These are phyloP conservation scores for Collichthys lucidus DNA, from an alignment of 2,113 vertebrate species.

Conservation along the genomic window DNA sequence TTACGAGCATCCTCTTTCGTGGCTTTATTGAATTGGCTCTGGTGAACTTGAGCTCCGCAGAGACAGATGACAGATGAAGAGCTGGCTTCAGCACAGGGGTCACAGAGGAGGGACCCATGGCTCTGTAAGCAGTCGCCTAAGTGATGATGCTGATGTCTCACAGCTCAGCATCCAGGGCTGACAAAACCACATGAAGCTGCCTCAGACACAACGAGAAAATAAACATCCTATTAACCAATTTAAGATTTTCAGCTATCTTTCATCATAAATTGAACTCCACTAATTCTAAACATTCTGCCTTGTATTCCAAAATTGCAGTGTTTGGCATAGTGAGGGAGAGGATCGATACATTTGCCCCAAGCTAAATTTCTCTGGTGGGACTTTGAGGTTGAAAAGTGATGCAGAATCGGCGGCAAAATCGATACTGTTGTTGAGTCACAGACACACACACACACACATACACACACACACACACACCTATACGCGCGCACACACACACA, in stretches of 20 bases:
- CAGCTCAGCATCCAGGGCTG: neutral
- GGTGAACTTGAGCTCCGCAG: conserved; percentile 18
- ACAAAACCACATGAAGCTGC: neutral
- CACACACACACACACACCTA: neutral
- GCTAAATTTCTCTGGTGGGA: conserved; percentile 66
- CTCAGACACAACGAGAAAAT: neutral
- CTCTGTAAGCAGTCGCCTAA: neutral
- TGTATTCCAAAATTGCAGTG: conserved; percentile 2
- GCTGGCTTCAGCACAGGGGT: conserved; percentile 19
- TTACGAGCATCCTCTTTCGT: neutral
- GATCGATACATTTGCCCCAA: conserved; percentile 57
- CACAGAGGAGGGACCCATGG: conserved; percentile 10
- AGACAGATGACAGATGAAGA: conserved; percentile 31
- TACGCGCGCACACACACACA: neutral
- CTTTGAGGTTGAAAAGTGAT: conserved; percentile 70
- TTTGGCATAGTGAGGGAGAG: neutral
- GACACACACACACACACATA: conserved; percentile 2
- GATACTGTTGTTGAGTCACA: conserved; percentile 60
- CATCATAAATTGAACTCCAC: conserved; percentile 1
- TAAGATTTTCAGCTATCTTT: neutral
- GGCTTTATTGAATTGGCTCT: neutral
- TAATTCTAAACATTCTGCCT: conserved; percentile 30
- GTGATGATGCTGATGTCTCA: conserved; percentile 10
- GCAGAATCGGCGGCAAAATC: conserved; percentile 68
- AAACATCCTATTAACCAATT: neutral